Conservation (phyloP, 1,140 invertebrate species). For the Lamellibrachia luymesi region DNA sequence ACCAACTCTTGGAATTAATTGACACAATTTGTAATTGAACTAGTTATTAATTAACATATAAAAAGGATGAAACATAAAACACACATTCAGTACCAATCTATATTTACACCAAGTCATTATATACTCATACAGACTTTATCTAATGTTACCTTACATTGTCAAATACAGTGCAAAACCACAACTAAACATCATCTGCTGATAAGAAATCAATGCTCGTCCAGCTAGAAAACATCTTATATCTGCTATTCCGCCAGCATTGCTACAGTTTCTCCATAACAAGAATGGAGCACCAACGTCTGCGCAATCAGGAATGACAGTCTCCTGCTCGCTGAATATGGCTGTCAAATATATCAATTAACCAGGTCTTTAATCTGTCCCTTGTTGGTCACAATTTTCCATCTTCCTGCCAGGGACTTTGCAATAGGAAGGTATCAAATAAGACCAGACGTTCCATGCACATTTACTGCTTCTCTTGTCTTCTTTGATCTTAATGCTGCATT, state of each 20-base stretch:
- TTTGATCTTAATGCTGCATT: background rate
- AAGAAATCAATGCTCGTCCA: background rate
- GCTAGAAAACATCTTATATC: background rate
- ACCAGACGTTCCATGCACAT: background rate
- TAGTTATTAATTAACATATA: no score
- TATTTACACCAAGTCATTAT: no score
- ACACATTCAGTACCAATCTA: no score
- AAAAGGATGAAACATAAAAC: no score
- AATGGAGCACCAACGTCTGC: background rate
- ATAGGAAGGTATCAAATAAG: background rate
- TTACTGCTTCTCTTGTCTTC: background rate
- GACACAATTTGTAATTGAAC: background rate
- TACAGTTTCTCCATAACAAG: background rate
- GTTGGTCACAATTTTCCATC: background rate
- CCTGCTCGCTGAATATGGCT: background rate
- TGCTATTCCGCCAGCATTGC: background rate
- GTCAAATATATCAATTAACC: conserved; percentile 5
- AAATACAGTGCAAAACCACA: background rate
- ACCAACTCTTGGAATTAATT: background rate
- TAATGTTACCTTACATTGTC: background rate
- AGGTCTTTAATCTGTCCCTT: background rate
- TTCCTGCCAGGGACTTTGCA: background rate
- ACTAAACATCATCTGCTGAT: background rate
- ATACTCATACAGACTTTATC: no score
- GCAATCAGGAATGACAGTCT: background rate